Conservation (phyloP, 2,888 invertebrate species). For the Pandemis cinnamomeana region DNA sequence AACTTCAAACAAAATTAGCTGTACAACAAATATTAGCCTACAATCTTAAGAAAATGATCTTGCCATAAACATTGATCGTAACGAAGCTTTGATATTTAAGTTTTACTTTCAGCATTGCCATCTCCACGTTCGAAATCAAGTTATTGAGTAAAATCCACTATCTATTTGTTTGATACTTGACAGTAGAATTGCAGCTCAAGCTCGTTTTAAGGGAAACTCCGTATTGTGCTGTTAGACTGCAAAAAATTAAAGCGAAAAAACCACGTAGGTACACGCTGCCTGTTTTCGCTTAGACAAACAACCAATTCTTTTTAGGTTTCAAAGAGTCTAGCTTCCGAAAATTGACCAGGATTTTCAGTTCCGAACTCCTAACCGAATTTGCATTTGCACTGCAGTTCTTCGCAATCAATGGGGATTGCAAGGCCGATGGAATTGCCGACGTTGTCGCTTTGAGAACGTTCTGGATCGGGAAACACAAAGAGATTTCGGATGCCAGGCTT, state of each 20-base stretch:
- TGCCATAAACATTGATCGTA: neutral
- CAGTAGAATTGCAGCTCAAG: too few relatives aligned
- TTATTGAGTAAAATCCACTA: too few relatives aligned
- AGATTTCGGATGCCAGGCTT: conserved; percentile 18
- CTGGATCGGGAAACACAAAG: conserved; percentile 3
- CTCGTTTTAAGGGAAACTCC: too few relatives aligned
- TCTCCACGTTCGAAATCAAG: neutral
- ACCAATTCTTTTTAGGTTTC: neutral
- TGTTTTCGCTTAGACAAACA: neutral
- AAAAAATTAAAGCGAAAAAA: neutral
- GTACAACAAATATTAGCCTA: neutral
- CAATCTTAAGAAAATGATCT: neutral
- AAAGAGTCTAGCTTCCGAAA: neutral
- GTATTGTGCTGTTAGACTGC: too few relatives aligned
- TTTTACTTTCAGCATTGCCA: neutral
- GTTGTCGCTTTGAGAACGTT: conserved; percentile 16
- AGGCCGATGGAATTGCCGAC: conserved; percentile 18
- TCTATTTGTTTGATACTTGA: too few relatives aligned
- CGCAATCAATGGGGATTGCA: conserved; percentile 20
- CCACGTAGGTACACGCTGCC: neutral
- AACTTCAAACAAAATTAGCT: neutral
- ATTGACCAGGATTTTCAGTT: neutral
- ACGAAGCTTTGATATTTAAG: neutral
- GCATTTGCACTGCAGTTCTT: conserved; percentile 15
- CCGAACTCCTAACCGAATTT: neutral